These are phyloP conservation scores for Sebastes flavidus DNA, from an alignment of 2,797 vertebrate species.

Conservation along the genomic window DNA sequence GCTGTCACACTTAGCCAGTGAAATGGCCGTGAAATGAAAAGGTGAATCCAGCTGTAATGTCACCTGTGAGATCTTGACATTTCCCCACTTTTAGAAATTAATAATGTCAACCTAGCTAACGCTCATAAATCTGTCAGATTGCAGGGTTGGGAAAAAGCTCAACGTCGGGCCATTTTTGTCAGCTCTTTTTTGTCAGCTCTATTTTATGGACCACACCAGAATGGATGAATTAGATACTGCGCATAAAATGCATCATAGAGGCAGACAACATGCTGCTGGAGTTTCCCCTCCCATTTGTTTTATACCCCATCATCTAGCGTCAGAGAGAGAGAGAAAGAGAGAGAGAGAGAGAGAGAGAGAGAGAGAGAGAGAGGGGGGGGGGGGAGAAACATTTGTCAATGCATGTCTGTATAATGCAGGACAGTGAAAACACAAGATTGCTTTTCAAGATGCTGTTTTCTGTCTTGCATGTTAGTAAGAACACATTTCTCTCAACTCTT, in stretches of 20 bases:
- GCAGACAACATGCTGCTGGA: conserved; percentile 18
- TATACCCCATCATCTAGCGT: conserved; percentile 15
- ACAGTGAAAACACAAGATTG: not conserved
- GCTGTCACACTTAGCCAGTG: conserved; percentile 5
- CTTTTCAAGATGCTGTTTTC: not conserved
- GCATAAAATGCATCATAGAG: conserved; percentile 17
- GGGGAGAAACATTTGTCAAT: not conserved
- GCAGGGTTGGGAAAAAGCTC: not conserved
- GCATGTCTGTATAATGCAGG: not conserved
- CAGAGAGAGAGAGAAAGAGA: not conserved
- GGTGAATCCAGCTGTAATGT: conserved; percentile 18
- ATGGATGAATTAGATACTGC: conserved; percentile 8
- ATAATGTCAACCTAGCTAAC: not conserved
- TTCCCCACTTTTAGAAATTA: conserved; percentile 18
- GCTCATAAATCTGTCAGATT: conserved; percentile 18
- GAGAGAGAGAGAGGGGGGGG: not conserved
- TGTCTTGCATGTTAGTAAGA: not conserved
- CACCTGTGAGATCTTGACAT: conserved; percentile 32
- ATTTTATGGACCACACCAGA: not conserved
- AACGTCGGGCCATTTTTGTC: not conserved
- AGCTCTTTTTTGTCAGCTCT: not conserved
- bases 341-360: not conserved
- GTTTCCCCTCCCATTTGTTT: conserved; percentile 23
- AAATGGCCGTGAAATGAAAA: conserved; percentile 30
- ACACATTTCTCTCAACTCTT: not conserved